Evolutionary conservation across 1,140 invertebrate species (phyloP).

Genomic region (Anadara kagoshimensis): DNA sequence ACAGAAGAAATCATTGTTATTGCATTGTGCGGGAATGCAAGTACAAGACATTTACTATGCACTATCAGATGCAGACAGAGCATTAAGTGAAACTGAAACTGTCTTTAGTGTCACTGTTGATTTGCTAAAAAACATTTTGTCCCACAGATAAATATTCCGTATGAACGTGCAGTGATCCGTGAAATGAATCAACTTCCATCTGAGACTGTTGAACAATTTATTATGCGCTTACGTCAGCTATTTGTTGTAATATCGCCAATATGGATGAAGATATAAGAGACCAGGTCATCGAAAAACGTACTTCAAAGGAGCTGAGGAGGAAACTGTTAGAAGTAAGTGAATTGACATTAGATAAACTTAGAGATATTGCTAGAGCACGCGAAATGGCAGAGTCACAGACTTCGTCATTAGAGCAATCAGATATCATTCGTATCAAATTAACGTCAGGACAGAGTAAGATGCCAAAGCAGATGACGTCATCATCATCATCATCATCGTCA

Average conservation of each 20-base stretch:
- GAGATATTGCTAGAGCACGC: slow-evolving; percentile 19
- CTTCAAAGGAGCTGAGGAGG: slow-evolving; percentile 22
- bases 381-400: slow-evolving; percentile 36
- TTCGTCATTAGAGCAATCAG: slow-evolving; percentile 23
- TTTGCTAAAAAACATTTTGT: slow-evolving; percentile 28
- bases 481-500: no score
- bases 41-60: slow-evolving; percentile 49
- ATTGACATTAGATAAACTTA: slow-evolving; percentile 27
- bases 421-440: neutral
- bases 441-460: no score
- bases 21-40: slow-evolving; percentile 43
- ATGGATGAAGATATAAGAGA: slow-evolving; percentile 37
- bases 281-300: slow-evolving; percentile 47
- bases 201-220: slow-evolving; percentile 40
- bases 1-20: slow-evolving; percentile 37
- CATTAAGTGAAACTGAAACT: slow-evolving; percentile 12
- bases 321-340: slow-evolving; percentile 33
- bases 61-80: no score
- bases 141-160: slow-evolving; percentile 27
- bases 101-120: neutral
- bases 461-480: no score
- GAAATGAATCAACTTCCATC: slow-evolving; percentile 16
- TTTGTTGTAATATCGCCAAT: slow-evolving; percentile 36
- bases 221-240: slow-evolving; percentile 29
- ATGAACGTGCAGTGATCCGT: neutral